These are phyloP conservation scores for Gambusia affinis DNA, from an alignment of 2,113 vertebrate species.

Conservation along the genomic window DNA sequence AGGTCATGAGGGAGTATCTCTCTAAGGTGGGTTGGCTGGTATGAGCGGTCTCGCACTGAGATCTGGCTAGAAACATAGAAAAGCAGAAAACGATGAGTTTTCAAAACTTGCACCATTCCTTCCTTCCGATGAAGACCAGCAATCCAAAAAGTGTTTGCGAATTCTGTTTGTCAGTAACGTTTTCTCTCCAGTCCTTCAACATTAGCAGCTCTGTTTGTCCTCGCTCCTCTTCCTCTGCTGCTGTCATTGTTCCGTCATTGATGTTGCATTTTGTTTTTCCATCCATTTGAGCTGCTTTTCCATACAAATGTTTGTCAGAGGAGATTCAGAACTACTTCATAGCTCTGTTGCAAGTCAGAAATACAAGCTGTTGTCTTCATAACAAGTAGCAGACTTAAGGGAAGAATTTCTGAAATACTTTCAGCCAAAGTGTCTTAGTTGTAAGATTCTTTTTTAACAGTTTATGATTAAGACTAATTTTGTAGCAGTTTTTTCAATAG, in stretches of 20 bases:
- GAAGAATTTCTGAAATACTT: not conserved
- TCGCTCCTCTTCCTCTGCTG: conserved; percentile 45
- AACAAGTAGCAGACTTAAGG: conserved; percentile 8
- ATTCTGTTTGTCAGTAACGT: conserved; percentile 33
- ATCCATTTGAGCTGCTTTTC: conserved; percentile 69
- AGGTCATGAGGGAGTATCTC: conserved; percentile 99
- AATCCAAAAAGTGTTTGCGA: conserved; percentile 30
- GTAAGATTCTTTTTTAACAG: not conserved
- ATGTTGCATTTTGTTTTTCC: conserved; percentile 49
- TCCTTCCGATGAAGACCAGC: not conserved
- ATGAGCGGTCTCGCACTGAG: not conserved
- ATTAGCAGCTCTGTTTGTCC: conserved; percentile 45
- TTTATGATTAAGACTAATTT: not conserved
- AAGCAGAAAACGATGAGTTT: conserved; percentile 28
- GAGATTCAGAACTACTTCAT: conserved; percentile 48
- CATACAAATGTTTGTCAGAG: conserved; percentile 73
- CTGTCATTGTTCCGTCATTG: conserved; percentile 31
- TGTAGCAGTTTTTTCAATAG: not conserved
- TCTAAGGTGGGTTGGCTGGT: conserved; percentile 87
- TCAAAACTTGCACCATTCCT: conserved; percentile 7
- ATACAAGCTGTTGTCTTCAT: conserved; percentile 23
- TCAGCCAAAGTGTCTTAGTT: not conserved
- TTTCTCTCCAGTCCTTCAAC: conserved; percentile 1
- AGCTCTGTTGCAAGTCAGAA: conserved; percentile 28
- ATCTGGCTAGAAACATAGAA: not conserved